Conservation (phyloP, 2,113 vertebrate species). For the Pterocles orientalis region DNA sequence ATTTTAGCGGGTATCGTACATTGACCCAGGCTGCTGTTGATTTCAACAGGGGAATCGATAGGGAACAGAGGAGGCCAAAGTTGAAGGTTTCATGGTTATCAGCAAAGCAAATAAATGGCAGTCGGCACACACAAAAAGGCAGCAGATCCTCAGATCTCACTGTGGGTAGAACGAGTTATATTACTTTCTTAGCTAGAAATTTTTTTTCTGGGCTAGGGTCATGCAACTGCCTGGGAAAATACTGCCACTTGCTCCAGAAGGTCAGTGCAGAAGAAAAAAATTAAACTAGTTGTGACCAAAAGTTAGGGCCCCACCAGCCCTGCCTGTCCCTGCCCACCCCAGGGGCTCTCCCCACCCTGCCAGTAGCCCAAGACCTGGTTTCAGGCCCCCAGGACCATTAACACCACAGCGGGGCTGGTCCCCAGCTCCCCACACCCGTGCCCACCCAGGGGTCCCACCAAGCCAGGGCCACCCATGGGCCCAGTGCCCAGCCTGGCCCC, state of each 20-base stretch:
- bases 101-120: slow-evolving; percentile 24
- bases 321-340: not conserved
- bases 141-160: not conserved
- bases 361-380: not conserved
- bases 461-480: no score
- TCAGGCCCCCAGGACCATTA: not conserved
- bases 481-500: not conserved
- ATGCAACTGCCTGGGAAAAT: not conserved
- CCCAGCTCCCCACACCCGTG: not conserved
- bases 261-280: not conserved
- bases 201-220: not conserved
- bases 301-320: accelerated
- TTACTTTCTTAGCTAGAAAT: not conserved
- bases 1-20: not conserved
- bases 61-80: not conserved
- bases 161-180: not conserved
- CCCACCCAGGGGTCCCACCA: no score
- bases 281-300: accelerated
- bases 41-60: slow-evolving; percentile 23
- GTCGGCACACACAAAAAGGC: not conserved
- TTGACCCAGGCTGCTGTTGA: not conserved
- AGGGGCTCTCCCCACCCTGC: accelerated
- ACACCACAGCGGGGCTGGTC: not conserved
- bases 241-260: not conserved
- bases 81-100: slow-evolving; percentile 29